Percentiles rank a stretch among this genome's conserved stretches.
These are phyloP conservation scores for Tylochromis polylepis DNA, from an alignment of 2,113 vertebrate genomes.

Conservation along the genomic window DNA sequence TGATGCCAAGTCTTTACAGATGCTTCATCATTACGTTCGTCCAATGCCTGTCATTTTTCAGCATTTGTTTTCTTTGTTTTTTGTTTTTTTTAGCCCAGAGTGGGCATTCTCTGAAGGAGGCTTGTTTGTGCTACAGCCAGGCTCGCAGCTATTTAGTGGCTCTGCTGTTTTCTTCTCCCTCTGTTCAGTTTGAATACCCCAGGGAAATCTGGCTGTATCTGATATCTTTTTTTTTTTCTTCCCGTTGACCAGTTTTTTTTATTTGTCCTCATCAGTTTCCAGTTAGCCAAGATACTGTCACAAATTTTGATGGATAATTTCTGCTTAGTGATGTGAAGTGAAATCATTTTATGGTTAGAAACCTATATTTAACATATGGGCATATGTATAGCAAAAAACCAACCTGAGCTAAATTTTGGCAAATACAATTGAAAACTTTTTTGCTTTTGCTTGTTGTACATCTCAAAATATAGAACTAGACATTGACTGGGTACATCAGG, in stretches of 20 bases:
- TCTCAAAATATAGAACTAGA: background rate
- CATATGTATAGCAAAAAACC: background rate
- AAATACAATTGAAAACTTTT: background rate
- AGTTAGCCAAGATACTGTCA: slow-evolving; percentile 46
- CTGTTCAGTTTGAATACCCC: slow-evolving; percentile 56
- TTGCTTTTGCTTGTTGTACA: background rate
- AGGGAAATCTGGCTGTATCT: slow-evolving; percentile 65
- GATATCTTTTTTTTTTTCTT: slow-evolving; percentile 24
- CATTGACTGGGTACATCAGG: background rate
- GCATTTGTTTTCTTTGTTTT: background rate
- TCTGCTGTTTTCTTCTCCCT: slow-evolving; percentile 55
- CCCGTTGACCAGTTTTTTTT: slow-evolving; percentile 59
- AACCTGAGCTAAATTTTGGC: background rate
- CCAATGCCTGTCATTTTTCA: slow-evolving; percentile 49
- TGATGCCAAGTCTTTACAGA: slow-evolving; percentile 59
- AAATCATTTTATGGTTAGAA: background rate
- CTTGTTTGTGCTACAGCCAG: slow-evolving; percentile 63
- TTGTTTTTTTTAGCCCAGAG: slow-evolving; percentile 19
- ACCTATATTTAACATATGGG: background rate
- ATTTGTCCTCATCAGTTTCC: slow-evolving; percentile 29
- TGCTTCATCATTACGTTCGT: slow-evolving; percentile 60
- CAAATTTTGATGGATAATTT: slow-evolving; percentile 45
- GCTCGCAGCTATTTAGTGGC: slow-evolving; percentile 61
- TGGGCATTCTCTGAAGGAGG: slow-evolving; percentile 34
- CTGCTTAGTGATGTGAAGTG: slow-evolving; percentile 5